Evolutionary conservation across 1,140 invertebrate species (phyloP).

Genomic region (Polypedilum pembai): DNA sequence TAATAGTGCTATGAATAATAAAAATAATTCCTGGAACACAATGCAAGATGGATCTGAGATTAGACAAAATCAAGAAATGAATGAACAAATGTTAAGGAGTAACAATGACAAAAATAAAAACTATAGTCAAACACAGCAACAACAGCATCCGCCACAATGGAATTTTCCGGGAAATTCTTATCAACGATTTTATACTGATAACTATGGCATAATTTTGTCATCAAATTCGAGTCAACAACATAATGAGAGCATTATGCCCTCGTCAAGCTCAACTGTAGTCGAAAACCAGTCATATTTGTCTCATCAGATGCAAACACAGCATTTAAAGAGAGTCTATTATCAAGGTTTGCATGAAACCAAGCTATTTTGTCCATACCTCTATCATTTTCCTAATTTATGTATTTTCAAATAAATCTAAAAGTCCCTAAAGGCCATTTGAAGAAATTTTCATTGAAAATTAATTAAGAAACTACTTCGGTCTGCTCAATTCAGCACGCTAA

Average conservation of each 20-base stretch:
- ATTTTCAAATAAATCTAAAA: no score
- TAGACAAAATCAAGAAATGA: constrained; percentile 8
- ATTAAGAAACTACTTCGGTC: no score
- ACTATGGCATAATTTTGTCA: neutral
- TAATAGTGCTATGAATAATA: neutral
- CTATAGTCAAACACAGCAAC: neutral
- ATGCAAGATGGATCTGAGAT: neutral
- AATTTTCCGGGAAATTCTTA: neutral
- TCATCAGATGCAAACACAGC: constrained; percentile 11
- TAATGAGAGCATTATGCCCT: neutral
- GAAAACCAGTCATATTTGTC: neutral
- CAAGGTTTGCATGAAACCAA: neutral
- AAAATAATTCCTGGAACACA: neutral
- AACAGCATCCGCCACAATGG: neutral
- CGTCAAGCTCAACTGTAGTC: neutral
- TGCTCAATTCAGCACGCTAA: no score
- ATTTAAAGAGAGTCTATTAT: constrained; percentile 2
- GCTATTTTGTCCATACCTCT: no score
- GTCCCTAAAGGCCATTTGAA: no score
- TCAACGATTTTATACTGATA: constrained; percentile 12
- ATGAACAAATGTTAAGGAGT: neutral
- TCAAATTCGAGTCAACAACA: neutral
- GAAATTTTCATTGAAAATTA: no score
- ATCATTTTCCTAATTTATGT: no score
- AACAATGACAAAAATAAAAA: constrained; percentile 7